phyloP scores from a whole-genome alignment of 2,888 invertebrate species.

The Aelia acuminata region DNA sequence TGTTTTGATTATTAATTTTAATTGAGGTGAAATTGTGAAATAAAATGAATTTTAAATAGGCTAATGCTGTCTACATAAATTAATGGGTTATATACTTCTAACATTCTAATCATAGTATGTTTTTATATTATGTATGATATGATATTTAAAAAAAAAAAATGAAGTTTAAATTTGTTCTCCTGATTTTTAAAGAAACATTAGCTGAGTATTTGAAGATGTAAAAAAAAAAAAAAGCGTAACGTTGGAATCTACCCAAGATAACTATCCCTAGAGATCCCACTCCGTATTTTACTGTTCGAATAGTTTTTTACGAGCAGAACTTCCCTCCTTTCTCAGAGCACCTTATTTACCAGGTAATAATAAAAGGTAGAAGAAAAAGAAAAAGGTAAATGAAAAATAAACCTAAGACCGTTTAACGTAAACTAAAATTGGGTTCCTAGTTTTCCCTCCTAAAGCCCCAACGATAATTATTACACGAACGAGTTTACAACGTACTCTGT shows the following conservation, averaged over 20 bases:
- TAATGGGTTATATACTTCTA: no score
- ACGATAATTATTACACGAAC: constrained; percentile 54
- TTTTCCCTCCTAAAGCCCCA: constrained; percentile 31
- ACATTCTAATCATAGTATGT: no score
- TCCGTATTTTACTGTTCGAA: neutral
- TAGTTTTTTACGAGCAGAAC: neutral
- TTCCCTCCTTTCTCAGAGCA: neutral
- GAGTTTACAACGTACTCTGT: constrained; percentile 60
- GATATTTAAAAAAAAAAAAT: no score
- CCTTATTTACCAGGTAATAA: neutral
- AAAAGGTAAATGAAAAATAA: neutral
- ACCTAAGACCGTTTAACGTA: constrained; percentile 51
- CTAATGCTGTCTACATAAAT: no score
- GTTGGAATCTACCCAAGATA: neutral
- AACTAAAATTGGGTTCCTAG: constrained; percentile 57
- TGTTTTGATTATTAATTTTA: no score
- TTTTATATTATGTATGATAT: neutral
- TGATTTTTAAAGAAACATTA: neutral
- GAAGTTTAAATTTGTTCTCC: neutral
- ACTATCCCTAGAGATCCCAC: neutral
- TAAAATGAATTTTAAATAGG: no score
- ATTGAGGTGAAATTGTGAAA: no score
- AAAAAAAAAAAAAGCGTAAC: neutral
- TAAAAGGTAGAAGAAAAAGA: neutral
- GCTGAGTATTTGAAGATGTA: neutral